Base-by-base conservation (phyloP, 1,140 invertebrate species). In the Sogatella furcifera region DNA sequence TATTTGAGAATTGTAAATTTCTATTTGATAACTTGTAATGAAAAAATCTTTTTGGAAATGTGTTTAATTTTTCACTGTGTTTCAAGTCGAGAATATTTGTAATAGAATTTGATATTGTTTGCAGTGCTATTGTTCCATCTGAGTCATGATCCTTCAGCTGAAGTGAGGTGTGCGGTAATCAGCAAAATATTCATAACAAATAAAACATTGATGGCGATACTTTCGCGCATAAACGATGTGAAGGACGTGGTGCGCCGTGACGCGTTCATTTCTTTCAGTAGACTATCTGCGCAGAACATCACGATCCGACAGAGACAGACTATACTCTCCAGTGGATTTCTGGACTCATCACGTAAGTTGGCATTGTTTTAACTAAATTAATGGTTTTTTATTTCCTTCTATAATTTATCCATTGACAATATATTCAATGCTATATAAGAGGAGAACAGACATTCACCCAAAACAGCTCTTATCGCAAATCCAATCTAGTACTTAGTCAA, bases 161-260 rank as follows among this genome's bases (percentile, higher is more conserved):
- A 60, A 42, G 52, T 53, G 22, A 52, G 59, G 11, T n/a, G 41
- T 38, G 15, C 52, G 22, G 52, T 52, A 6, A 24, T 60, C 10
- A 54, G 28, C 17, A 60, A 60, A 42, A 11, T 60, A 21, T 13
- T 49, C 3, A 19, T 54, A 41, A 24, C 38, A 19, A 34, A 17
- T 13, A 34, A 22, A 10, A 17, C 49, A 9, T 22, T 55, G 11
- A n/a, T 34, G 14, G 38, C 15, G 6, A 55, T 60, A 17, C 24
- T 60, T 2, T 1, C 28, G 8, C 24, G 59, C 15, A 55, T 52
- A 3, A 6, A 54, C n/a, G 59, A 60, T 52, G 19, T 54, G 10
- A 54, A 52, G n/a, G 59, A 60, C 19, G 17, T 42, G 13, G 59
- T 60, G n/a, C 31, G 59, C 3, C 54, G 28, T 31, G 52, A 55